These are phyloP conservation scores for Zaprionus ornatus DNA, from an alignment of 1,140 invertebrate species.

Conservation along the genomic window DNA sequence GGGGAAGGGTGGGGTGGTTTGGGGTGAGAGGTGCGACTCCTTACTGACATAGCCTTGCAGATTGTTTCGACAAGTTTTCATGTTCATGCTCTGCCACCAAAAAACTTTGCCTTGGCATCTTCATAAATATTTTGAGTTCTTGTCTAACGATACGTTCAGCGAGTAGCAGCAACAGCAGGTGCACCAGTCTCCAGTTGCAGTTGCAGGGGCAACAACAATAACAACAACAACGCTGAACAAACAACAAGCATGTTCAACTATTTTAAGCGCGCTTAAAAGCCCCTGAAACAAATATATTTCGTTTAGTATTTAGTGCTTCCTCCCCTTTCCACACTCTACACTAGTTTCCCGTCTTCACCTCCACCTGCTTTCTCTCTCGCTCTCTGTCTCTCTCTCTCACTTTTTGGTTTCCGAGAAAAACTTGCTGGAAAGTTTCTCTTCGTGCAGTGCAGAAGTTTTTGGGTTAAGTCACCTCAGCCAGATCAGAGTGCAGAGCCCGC, in stretches of 20 bases:
- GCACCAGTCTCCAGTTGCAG: slow-evolving; percentile 22
- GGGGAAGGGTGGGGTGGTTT: not conserved
- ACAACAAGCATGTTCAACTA: slow-evolving; percentile 40
- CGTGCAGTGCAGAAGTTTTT: slow-evolving; percentile 13
- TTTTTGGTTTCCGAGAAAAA: not conserved
- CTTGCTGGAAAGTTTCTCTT: not conserved
- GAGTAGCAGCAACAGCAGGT: slow-evolving; percentile 33
- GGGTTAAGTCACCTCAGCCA: slow-evolving; percentile 10
- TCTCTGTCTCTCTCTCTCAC: not conserved
- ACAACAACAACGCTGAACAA: slow-evolving; percentile 15
- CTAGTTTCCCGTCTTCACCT: too few species aligned
- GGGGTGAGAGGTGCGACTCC: slow-evolving; percentile 4
- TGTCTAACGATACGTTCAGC: slow-evolving; percentile 59
- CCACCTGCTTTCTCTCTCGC: not conserved
- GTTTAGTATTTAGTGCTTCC: slow-evolving; percentile 40
- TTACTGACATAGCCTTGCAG: slow-evolving; percentile 45
- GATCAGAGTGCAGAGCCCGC: not conserved
- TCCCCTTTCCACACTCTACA: not conserved
- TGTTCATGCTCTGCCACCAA: slow-evolving; percentile 54
- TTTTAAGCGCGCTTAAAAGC: slow-evolving; percentile 51
- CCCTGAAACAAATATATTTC: slow-evolving; percentile 48
- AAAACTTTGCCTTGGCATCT: slow-evolving; percentile 64
- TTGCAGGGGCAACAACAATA: slow-evolving; percentile 11
- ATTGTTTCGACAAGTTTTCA: slow-evolving; percentile 72
- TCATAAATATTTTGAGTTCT: slow-evolving; percentile 73